Base-by-base conservation (phyloP, 2,113 vertebrate species). In the Salminus brasiliensis region DNA sequence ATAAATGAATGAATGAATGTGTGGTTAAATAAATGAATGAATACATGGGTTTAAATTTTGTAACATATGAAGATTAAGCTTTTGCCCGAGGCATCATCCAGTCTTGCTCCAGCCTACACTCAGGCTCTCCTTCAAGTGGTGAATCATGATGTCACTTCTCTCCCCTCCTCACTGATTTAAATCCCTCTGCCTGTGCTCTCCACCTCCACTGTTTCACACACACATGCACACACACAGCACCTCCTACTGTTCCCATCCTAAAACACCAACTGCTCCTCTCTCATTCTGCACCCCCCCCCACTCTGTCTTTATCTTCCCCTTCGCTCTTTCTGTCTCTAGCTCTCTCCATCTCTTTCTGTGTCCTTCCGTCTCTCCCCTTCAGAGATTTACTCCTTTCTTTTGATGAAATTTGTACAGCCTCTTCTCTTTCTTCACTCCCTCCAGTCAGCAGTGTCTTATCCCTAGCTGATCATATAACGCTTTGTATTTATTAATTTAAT, bases 341-440 rank as follows among this genome's bases (percentile, higher is more conserved):
- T 59, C 55, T 18, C 12, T 49, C 45, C 10, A 5, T 49, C 13
- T 49, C 45, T 49, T 10, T 49, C 43, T 25, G 2, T 43, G 23
- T 52, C 23, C 43, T 25, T 32, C 62, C 55, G 57, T 27, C 12
- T n/a, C 47, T 36, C 23, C 34, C 76, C 13, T 74, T 81, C 32
- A 63, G n/a, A 36, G 68, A 80, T 84, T 81, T 74, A 29, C 73
- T 60, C 52, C 53, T 57, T 59, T 29, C 30, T 43, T 79, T 69
- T 83, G 69, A 74, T 70, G 9, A 49, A 68, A 55, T 72, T 67
- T 25, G 10, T 60, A 12, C 65, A 43, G 23, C 32, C 43, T 72
- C 34, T 69, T 62, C 80, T 62, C 39, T 43, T 66, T 7, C 23
- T 8, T 60, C 32, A 3, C 34, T 83, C 41, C 45, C 72, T 47